Conservation (phyloP, 2,797 vertebrate species). For the Potorous gilbertii region DNA sequence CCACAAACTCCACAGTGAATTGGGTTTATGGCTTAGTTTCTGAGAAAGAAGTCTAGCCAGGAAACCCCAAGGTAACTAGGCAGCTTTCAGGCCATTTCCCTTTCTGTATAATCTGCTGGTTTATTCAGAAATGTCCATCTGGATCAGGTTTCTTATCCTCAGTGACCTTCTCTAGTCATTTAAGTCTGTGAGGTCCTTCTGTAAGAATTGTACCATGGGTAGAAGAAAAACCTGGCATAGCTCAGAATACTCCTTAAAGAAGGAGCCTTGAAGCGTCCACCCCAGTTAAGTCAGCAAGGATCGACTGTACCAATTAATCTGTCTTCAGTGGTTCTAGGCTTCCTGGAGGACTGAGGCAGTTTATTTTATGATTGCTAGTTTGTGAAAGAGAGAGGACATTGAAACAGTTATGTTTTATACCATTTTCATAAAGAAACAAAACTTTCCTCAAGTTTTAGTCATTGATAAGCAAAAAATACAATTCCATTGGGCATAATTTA, state of each 20-base stretch:
- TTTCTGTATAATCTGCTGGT: neutral
- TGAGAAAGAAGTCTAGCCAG: too few relatives aligned
- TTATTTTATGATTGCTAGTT: too few relatives aligned
- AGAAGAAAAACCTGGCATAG: neutral
- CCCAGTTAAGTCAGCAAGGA: neutral
- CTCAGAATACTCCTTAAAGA: neutral
- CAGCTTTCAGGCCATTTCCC: neutral
- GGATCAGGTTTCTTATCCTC: neutral
- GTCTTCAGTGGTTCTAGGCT: neutral
- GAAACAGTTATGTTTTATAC: neutral
- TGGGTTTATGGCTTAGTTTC: too few relatives aligned
- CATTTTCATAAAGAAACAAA: neutral
- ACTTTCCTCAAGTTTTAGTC: neutral
- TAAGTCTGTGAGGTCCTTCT: neutral
- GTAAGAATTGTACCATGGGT: neutral
- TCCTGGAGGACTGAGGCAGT: too few relatives aligned
- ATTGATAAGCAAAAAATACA: neutral
- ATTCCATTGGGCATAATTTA: slow-evolving; percentile 52
- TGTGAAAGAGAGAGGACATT: neutral
- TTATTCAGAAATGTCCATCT: neutral
- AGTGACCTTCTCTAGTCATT: neutral
- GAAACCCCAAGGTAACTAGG: too few relatives aligned
- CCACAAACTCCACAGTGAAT: too few relatives aligned
- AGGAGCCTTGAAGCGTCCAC: neutral
- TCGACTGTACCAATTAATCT: neutral